Conservation (phyloP, 2,888 invertebrate species). For the Sinotaia quadrata region DNA sequence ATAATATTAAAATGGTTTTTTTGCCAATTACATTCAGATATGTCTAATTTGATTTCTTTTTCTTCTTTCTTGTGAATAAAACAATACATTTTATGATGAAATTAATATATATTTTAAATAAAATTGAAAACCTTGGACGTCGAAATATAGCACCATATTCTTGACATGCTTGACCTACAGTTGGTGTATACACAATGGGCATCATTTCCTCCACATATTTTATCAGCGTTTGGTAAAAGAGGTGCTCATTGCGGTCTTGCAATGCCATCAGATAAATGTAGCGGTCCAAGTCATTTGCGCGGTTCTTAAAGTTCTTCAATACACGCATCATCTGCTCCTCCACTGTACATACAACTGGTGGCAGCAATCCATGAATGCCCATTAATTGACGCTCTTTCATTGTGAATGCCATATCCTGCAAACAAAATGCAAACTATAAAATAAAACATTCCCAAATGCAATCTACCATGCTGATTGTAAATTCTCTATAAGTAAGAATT, state of each 20-base stretch:
- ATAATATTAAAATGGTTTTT: no score
- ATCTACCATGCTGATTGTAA: no score
- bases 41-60: no score
- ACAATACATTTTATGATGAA: no score
- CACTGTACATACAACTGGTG: conserved; percentile 87
- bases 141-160: conserved; percentile 93
- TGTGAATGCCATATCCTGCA: conserved; percentile 94
- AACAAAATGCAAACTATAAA: conserved; percentile 6
- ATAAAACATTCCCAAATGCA: no score
- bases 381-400: conserved; percentile 93
- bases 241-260: conserved; percentile 94
- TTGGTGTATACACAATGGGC: conserved; percentile 99
- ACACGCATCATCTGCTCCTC: conserved; percentile 81
- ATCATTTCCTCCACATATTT: conserved; percentile 92
- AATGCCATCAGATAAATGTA: conserved; percentile 94
- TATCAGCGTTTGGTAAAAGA: conserved; percentile 85
- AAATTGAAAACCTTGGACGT: conserved; percentile 80
- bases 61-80: no score
- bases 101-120: neutral
- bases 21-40: no score
- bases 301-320: conserved; percentile 84
- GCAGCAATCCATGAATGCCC: conserved; percentile 95
- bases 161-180: conserved; percentile 97
- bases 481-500: no score
- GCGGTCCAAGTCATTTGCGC: conserved; percentile 91